Base-by-base conservation (phyloP, 1,140 invertebrate species). In the Diabrotica virgifera region DNA sequence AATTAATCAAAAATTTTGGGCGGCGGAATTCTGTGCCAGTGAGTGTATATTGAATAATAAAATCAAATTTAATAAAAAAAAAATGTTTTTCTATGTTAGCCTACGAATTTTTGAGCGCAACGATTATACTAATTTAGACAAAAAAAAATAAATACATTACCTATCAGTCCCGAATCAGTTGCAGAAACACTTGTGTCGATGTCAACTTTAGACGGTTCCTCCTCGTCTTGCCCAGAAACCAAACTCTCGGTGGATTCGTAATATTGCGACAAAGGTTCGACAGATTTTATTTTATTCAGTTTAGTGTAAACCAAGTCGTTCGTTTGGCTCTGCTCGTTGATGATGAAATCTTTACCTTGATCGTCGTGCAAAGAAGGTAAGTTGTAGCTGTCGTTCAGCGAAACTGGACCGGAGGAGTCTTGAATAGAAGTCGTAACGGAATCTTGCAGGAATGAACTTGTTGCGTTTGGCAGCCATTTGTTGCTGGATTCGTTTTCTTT, bases 391-490 rank as follows among this genome's bases (percentile, higher is more conserved):
- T 78, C 75, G 65, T 77, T 79, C 12, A 76, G 62, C 6, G 75
- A 77, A 8, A 74, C 71, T 54, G 75, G 71, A 60, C 76, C 76
- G 51, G 72, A 70, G 2, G 77, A 77, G 67, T 78, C 74, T 51
- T 74, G 67, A 13, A 74, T 35, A 35, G 73, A 74, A 14, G 67
- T 66, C 0, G 69, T 74, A 35, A 74, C 74, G 5, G 77, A 77
- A 62, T 78, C 74, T 57, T 74, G 71, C n/a, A 77, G 62, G 10
- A 72, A 50, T 3, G 80, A 80, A 72, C 79, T 84, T n/a, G 81
- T 79, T 52, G 80, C 79, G 60, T 80, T 79, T 58, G 78, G 75
- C 61, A 84, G 83, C 66, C 85, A 84, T 66, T 81, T 81, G 59
- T 79, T 72, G 36, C 77, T 73, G 67, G 80, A 80, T 11, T 52